phyloP scores from a whole-genome alignment of 1,140 invertebrate species.

The Drosophila kohkoa region DNA sequence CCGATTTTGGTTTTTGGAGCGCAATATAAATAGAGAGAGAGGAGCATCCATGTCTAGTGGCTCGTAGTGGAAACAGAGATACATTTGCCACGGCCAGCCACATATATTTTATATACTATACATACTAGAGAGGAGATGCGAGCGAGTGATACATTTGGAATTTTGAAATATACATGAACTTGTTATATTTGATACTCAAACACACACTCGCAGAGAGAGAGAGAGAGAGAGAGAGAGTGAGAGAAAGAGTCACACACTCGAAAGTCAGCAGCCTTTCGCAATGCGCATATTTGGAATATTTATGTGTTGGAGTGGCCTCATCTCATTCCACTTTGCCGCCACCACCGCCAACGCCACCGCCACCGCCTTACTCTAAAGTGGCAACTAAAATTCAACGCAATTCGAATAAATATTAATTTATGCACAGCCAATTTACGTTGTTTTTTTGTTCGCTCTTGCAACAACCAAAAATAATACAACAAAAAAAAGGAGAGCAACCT shows the following conservation, averaged over 20 bases:
- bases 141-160: constrained; percentile 22
- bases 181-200: constrained; percentile 25
- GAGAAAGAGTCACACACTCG: constrained; percentile 5
- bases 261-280: constrained; percentile 15
- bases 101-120: background rate
- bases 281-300: constrained; percentile 37
- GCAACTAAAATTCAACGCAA: constrained; percentile 58
- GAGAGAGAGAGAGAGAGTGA: too few relatives aligned
- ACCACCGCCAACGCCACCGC: background rate
- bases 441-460: constrained; percentile 4
- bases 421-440: constrained; percentile 64
- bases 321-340: background rate
- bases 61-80: constrained; percentile 5
- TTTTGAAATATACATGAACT: constrained; percentile 36
- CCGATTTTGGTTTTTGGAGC: constrained; percentile 1
- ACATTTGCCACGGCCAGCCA: constrained; percentile 3
- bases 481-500: constrained; percentile 7
- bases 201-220: background rate
- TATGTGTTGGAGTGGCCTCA: constrained; percentile 25
- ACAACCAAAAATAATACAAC: constrained; percentile 26
- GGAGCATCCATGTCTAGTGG: background rate
- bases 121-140: background rate
- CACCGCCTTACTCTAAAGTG: constrained; percentile 8
- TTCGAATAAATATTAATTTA: constrained; percentile 75
- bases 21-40: background rate